Evolutionary conservation across 2,797 vertebrate genomes (phyloP).

Genomic region (Corythornis leucogaster): DNA sequence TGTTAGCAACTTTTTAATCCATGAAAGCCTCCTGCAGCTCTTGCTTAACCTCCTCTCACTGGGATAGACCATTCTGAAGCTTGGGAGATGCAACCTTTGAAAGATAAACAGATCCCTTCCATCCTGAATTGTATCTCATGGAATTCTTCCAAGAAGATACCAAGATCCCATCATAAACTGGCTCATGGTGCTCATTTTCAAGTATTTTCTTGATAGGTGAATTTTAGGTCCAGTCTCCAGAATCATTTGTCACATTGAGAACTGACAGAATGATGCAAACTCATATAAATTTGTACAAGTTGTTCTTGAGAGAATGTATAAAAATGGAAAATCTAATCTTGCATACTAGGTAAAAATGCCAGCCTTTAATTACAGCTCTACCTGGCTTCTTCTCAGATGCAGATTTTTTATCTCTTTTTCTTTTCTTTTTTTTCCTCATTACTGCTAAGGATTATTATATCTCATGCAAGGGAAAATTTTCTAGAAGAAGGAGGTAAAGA

Average conservation of each 20-base stretch:
- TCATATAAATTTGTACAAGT: slow-evolving; percentile 26
- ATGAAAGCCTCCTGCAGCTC: neutral
- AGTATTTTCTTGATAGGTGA: neutral
- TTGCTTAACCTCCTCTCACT: neutral
- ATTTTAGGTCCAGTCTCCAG: neutral
- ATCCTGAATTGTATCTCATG: neutral
- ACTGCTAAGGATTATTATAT: neutral
- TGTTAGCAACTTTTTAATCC: neutral
- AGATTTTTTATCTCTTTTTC: neutral
- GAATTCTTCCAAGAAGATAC: neutral
- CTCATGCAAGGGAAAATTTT: neutral
- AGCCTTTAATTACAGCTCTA: slow-evolving; percentile 44
- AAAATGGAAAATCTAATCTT: slow-evolving; percentile 52
- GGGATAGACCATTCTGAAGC: neutral
- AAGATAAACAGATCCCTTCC: neutral
- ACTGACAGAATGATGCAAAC: slow-evolving; percentile 44
- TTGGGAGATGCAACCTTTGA: neutral
- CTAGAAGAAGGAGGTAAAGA: neutral
- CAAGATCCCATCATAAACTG: neutral
- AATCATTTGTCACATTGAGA: slow-evolving; percentile 15
- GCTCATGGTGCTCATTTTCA: neutral
- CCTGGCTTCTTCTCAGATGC: neutral
- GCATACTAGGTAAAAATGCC: slow-evolving; percentile 27
- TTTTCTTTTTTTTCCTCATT: neutral
- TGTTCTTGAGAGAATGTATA: slow-evolving; percentile 18